A percentile compares a stretch with the other conserved stretches of the same genome.
Conservation (phyloP, 2,888 invertebrate genomes). For the Autographa gamma region DNA sequence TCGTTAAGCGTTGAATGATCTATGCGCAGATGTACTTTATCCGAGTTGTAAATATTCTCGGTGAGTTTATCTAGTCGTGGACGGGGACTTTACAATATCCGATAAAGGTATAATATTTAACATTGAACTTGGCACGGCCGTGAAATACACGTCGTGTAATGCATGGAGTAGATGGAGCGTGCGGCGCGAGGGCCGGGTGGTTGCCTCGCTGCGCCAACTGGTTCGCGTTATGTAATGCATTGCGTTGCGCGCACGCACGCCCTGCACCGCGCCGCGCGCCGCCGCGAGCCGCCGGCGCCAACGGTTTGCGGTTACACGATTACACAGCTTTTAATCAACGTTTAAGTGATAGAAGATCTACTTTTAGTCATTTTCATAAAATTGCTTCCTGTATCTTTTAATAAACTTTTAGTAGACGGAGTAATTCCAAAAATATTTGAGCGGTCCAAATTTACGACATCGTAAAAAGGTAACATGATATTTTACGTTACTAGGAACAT, state of each 20-base stretch:
- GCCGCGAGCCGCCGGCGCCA: slow-evolving; percentile 63
- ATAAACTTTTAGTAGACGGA: background rate
- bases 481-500: slow-evolving; percentile 62
- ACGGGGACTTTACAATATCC: slow-evolving; percentile 45
- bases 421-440: slow-evolving; percentile 19
- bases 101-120: slow-evolving; percentile 56
- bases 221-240: slow-evolving; percentile 80
- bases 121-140: slow-evolving; percentile 68
- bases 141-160: slow-evolving; percentile 65
- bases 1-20: slow-evolving; percentile 45
- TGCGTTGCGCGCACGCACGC: slow-evolving; percentile 62
- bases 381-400: slow-evolving; percentile 5
- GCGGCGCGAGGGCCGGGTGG: slow-evolving; percentile 52
- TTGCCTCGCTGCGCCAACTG: slow-evolving; percentile 69
- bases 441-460: slow-evolving; percentile 45
- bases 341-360: slow-evolving; percentile 43
- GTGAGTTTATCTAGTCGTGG: slow-evolving; percentile 42
- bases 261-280: slow-evolving; percentile 41
- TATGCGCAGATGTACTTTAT: slow-evolving; percentile 32
- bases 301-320: slow-evolving; percentile 69
- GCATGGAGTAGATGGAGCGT: slow-evolving; percentile 49
- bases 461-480: slow-evolving; percentile 63
- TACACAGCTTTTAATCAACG: slow-evolving; percentile 62
- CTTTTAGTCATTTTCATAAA: slow-evolving; percentile 12
- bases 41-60: slow-evolving; percentile 44